Evolutionary conservation across 2,797 vertebrate species (phyloP).

Genomic region (Chelmon rostratus): DNA sequence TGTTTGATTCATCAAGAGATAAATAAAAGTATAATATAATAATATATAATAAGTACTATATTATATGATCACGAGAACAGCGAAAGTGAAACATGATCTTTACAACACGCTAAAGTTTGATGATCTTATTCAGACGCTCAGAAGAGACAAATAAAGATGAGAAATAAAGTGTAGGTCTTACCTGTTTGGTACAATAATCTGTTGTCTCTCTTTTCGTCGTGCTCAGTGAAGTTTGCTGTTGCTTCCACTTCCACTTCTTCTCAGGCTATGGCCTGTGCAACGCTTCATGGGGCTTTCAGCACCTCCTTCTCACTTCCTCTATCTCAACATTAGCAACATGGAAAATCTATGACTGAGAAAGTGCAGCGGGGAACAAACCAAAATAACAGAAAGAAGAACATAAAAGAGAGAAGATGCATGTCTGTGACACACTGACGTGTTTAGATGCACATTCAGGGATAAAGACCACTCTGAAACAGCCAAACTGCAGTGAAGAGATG

Average conservation of each 20-base stretch:
- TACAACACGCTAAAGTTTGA: neutral
- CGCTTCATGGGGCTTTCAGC: conserved; percentile 40
- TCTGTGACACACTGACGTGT: conserved; percentile 16
- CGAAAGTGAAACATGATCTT: neutral
- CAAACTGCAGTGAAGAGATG: neutral
- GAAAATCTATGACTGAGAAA: conserved; percentile 52
- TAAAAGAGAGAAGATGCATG: neutral
- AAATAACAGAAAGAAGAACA: conserved; percentile 40
- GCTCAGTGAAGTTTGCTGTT: conserved; percentile 17
- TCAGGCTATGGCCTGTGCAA: neutral
- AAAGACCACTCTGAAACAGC: neutral
- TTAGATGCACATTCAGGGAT: conserved; percentile 3
- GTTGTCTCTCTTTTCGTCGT: neutral
- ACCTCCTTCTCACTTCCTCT: conserved; percentile 70
- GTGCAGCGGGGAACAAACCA: neutral
- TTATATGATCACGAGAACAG: neutral
- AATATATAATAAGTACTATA: too few relatives aligned
- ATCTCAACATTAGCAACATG: conserved; percentile 36
- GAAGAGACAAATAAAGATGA: neutral
- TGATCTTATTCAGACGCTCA: neutral
- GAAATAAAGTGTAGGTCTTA: conserved; percentile 29
- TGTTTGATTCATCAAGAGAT: too few relatives aligned
- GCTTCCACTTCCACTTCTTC: conserved; percentile 59
- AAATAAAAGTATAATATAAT: too few relatives aligned
- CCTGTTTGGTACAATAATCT: conserved; percentile 30